Percentiles rank a stretch among this genome's conserved stretches.
phyloP scores from a whole-genome alignment of 23 tunicate species.

The Trididemnum clinides region DNA sequence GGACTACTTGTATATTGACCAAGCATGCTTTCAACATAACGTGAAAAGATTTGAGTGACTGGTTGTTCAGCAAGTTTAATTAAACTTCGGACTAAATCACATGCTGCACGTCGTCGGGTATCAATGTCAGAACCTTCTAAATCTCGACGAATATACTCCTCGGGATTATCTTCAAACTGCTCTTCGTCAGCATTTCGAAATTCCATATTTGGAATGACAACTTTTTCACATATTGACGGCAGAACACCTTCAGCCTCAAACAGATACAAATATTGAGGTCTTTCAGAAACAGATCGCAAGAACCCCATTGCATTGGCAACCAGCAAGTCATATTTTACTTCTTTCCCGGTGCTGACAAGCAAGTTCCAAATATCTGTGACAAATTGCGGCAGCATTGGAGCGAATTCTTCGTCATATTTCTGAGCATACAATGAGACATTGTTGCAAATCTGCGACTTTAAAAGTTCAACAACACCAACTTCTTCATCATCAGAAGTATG shows the following conservation, averaged over 20 bases:
- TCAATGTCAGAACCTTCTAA: conserved; percentile 94
- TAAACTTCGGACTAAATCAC: conserved; percentile 83
- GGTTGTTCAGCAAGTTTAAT: conserved; percentile 76
- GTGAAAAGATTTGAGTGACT: conserved; percentile 80
- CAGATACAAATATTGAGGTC: conserved; percentile 71
- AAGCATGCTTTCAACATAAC: conserved; percentile 80
- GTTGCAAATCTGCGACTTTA: conserved; percentile 93
- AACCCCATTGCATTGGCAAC: conserved; percentile 90
- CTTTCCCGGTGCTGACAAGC: conserved; percentile 77
- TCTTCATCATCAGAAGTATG: conserved; percentile 84
- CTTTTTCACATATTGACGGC: conserved; percentile 90
- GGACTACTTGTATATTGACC: conserved; percentile 40
- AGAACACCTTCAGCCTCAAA: conserved; percentile 82
- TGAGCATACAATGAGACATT: conserved; percentile 93
- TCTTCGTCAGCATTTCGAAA: conserved; percentile 88
- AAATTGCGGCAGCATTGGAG: conserved; percentile 68
- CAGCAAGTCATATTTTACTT: conserved; percentile 92
- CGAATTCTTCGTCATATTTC: conserved; percentile 97
- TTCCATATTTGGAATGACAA: conserved; percentile 90
- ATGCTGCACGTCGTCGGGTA: conserved; percentile 93
- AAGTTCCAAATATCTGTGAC: conserved; percentile 86
- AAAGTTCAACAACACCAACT: conserved; percentile 76
- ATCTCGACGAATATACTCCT: conserved; percentile 90
- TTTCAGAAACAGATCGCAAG: conserved; percentile 73
- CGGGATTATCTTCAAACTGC: conserved; percentile 97